Evolutionary conservation across 2,113 vertebrate genomes (phyloP).

Genomic region (Cichladusa arquata): DNA sequence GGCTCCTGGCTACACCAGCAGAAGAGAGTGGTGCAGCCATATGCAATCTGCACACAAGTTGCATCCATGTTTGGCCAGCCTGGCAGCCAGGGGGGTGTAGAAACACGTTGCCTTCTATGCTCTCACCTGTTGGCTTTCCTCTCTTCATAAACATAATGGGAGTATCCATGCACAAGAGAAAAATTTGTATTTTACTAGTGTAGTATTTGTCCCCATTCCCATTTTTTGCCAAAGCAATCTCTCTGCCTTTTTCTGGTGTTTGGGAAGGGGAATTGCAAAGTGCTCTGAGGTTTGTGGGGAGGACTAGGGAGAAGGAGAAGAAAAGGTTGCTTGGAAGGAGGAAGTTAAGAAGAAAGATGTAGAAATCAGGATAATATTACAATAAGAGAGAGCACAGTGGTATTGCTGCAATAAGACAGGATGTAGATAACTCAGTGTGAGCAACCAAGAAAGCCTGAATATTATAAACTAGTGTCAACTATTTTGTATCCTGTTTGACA

Average conservation of each 20-base stretch:
- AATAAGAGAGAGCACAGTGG: neutral
- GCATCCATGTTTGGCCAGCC: neutral
- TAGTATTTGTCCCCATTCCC: rapidly evolving
- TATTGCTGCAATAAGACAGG: neutral
- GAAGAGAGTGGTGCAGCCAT: neutral
- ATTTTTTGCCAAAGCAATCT: too few species aligned
- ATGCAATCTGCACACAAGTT: neutral
- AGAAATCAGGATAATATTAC: neutral
- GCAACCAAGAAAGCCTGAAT: neutral
- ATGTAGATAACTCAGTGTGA: neutral
- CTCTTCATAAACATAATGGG: neutral
- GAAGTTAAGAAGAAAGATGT: neutral
- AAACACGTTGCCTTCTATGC: rapidly evolving
- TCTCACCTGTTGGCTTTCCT: neutral
- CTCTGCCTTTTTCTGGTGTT: neutral
- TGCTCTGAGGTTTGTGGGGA: neutral
- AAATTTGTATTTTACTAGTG: neutral
- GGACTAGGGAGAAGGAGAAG: neutral
- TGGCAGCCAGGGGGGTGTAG: neutral
- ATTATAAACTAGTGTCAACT: neutral
- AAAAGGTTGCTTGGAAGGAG: neutral
- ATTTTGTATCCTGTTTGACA: neutral
- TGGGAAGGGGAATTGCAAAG: neutral
- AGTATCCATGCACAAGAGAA: neutral
- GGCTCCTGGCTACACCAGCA: neutral